Base-by-base conservation (phyloP, 1,140 invertebrate genomes). In the Eurosta solidaginis region DNA sequence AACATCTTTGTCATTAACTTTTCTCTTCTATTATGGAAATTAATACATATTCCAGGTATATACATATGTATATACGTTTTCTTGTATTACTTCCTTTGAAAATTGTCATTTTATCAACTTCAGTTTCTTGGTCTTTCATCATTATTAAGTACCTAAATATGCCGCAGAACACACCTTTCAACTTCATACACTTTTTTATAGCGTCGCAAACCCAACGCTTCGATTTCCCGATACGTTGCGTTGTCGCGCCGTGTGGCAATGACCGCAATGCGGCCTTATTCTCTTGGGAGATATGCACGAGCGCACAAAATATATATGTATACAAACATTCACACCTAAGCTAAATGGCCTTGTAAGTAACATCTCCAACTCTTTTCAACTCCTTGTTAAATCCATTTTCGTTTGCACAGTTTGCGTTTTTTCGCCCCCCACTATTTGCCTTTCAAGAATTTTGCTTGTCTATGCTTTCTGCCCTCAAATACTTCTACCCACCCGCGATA, bases 11-110 rank as follows among this genome's bases (percentile, higher is more conserved):
- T n/a, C n/a, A 33, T 9, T 33, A 68, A 20, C 36, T 33, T 68
- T 68, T 68, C 59, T 68, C 33, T 68, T 68, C n/a, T 40, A 20
- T 10, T 40, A 68, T 40, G 36, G 59, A 68, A 68, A 68, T 68
- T 29, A 40, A n/a, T n/a, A n/a, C n/a, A n/a, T n/a, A n/a, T n/a
- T n/a, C n/a, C n/a, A n/a, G n/a, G n/a, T n/a, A 44, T 6, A 6
- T 44, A 54, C 22, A 3, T 54, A 25, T 2, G 10, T 54, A 25
- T 49, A 25, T 54, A 25, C 10, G n/a, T 20, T 27, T 54, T 25
- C 20, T 27, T 25, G 1, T 9, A 1, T 7, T 12, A 68, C 33
- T 68, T 68, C 59, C 36, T 68, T 68, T 68, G 36, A 68, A 42
- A 68, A 68, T 33, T 68, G 59, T 20, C 59, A 40, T 40, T 29